Evolutionary conservation across 2,113 vertebrate genomes (phyloP).

Genomic region (Physeter macrocephalus): DNA sequence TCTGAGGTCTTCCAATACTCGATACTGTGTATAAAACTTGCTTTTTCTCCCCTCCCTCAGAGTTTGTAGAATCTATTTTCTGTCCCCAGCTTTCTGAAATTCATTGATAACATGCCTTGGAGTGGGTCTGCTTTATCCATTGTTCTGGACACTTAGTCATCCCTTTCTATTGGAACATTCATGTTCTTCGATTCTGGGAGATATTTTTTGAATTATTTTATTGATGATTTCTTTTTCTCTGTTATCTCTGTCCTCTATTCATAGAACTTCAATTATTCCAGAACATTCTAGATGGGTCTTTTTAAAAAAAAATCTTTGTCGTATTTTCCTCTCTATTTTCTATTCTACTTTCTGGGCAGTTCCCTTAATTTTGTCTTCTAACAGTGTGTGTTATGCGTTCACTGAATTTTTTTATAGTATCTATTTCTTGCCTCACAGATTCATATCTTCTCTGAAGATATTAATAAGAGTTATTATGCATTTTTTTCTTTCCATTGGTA

Average conservation of each 20-base stretch:
- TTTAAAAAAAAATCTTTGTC: not conserved
- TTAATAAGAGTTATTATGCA: not conserved
- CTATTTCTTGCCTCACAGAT: not conserved
- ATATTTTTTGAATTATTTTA: not conserved
- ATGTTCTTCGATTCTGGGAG: not conserved
- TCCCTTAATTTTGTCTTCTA: not conserved
- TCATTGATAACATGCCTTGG: not conserved
- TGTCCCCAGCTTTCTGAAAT: not conserved
- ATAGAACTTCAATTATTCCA: not conserved
- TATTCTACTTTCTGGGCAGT: not conserved
- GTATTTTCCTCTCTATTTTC: not conserved
- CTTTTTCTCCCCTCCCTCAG: not conserved
- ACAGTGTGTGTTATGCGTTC: not conserved
- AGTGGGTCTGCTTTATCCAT: not conserved
- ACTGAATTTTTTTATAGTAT: not conserved
- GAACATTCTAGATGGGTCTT: not conserved
- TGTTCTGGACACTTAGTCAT: not conserved
- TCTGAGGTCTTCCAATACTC: not conserved
- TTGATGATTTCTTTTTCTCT: not conserved
- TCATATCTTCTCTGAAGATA: slow-evolving; percentile 14
- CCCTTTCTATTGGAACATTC: not conserved
- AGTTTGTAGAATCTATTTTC: not conserved
- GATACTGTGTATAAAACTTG: not conserved
- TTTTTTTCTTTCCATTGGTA: not conserved
- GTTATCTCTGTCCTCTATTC: slow-evolving; percentile 15